Evolutionary conservation across 2,113 vertebrate genomes (phyloP), one percentile per base, ranked within the genome.

Genomic region (Odontophorus gujanensis): DNA sequence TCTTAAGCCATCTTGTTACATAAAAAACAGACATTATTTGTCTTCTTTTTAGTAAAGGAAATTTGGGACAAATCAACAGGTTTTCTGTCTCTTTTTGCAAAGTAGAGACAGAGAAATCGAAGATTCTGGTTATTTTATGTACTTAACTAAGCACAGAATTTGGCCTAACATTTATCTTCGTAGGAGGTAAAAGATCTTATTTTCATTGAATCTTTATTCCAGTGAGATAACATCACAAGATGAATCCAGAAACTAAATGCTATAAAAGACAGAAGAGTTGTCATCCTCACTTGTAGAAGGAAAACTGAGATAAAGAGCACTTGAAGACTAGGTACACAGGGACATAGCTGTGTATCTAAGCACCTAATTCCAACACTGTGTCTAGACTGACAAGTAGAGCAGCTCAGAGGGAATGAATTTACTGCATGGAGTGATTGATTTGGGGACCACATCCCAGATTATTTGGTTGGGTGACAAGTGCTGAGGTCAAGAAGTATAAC

Each of bases 21-120:
- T 59, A 53, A 63, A 83, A 74, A 21, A 7, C 74, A 30, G n/a
- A 32, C 14, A 18, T 5, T 58, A 72, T 74, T 74, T 71, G 5
- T 59, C 32, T 47, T 13, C 21, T 58, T 90, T 62, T 94, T 25
- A 42, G 18, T 77, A 73, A 85, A 87, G 17, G 5, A 67, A 53
- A 69, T 21, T 0, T 0, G 24, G 18, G 12, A n/a, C 28, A 77
- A 8, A 58, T 59, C 25, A 43, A 48, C 38, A 53, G 13, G 11
- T 71, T 81, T 38, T 67, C 75, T 85, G 16, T 50, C 32, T 51
- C 34, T 77, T 75, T 71, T 63, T 75, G 28, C 19, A 25, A 77
- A 74, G 43, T 2, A 73, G 45, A 72, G 26, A 8, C 67, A 81
- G 59, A 94, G 80, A 83, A 77, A 40, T 38, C 30, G 34, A 78